These are phyloP conservation scores for Muscicapa striata DNA, from an alignment of 2,797 vertebrate species.

Conservation along the genomic window DNA sequence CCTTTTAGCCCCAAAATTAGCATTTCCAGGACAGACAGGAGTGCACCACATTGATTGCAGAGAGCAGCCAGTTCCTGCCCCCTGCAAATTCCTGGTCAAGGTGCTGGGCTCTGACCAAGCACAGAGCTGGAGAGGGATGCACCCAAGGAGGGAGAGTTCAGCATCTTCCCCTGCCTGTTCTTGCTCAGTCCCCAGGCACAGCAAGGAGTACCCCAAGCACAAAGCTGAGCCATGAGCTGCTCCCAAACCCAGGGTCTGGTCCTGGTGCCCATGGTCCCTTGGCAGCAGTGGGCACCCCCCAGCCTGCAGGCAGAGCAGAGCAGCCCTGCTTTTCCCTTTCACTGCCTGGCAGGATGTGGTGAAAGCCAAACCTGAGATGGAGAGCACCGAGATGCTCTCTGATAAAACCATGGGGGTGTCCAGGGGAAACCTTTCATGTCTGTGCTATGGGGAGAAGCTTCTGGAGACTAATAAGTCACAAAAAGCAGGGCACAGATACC, in stretches of 20 bases:
- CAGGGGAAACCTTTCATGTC: slow-evolving; percentile 66
- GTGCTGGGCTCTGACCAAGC: rapidly evolving
- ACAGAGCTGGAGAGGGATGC: rapidly evolving
- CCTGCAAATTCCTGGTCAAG: not conserved
- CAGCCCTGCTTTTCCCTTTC: slow-evolving; percentile 36
- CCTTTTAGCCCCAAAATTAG: not conserved
- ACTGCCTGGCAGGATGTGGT: slow-evolving; percentile 72
- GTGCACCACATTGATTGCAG: rapidly evolving
- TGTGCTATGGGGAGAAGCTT: not conserved
- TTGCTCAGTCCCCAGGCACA: not conserved
- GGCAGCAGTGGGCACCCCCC: not conserved
- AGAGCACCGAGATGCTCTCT: not conserved
- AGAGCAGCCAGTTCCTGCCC: rapidly evolving
- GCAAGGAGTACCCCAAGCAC: not conserved
- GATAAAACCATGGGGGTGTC: slow-evolving; percentile 13
- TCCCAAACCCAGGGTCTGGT: rapidly evolving
- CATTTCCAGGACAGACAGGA: not conserved
- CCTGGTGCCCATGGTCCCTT: rapidly evolving
- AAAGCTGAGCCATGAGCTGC: not conserved
- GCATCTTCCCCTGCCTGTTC: not conserved
- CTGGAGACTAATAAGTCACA: not conserved
- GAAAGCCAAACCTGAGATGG: slow-evolving; percentile 11
- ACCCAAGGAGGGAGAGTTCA: not conserved
- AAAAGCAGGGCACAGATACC: slow-evolving; percentile 16
- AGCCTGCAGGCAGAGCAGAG: not conserved